These are phyloP conservation scores for Chiloscyllium plagiosum DNA, from an alignment of 2,113 vertebrate species.

Conservation along the genomic window DNA sequence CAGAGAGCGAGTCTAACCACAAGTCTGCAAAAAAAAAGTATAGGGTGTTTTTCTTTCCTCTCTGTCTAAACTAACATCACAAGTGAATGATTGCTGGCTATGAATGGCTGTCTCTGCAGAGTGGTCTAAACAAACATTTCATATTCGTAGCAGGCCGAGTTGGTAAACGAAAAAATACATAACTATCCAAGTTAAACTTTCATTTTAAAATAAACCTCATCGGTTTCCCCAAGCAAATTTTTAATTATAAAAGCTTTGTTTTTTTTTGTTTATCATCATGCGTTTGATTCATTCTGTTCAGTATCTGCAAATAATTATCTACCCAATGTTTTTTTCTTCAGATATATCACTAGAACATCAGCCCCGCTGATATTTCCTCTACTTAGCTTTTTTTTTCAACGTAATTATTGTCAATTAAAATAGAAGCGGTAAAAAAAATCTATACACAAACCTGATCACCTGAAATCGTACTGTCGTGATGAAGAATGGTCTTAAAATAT, in stretches of 20 bases:
- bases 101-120: neutral
- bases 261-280: neutral
- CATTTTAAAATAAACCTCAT: neutral
- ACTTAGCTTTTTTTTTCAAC: neutral
- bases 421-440: neutral
- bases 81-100: neutral
- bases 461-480: neutral
- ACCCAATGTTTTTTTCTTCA: neutral
- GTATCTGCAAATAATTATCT: neutral
- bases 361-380: neutral
- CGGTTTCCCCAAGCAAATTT: neutral
- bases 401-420: neutral
- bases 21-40: slow-evolving; percentile 27
- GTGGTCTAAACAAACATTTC: neutral
- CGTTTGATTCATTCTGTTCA: neutral
- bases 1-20: slow-evolving; percentile 10
- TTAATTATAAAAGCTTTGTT: neutral
- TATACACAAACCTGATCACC: neutral
- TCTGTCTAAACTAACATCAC: neutral
- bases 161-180: neutral
- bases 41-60: neutral
- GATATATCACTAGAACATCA: neutral
- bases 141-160: neutral
- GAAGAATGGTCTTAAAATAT: neutral
- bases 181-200: neutral